Evolutionary conservation across 1,140 invertebrate genomes (phyloP).

Genomic region (Delia radicum): DNA sequence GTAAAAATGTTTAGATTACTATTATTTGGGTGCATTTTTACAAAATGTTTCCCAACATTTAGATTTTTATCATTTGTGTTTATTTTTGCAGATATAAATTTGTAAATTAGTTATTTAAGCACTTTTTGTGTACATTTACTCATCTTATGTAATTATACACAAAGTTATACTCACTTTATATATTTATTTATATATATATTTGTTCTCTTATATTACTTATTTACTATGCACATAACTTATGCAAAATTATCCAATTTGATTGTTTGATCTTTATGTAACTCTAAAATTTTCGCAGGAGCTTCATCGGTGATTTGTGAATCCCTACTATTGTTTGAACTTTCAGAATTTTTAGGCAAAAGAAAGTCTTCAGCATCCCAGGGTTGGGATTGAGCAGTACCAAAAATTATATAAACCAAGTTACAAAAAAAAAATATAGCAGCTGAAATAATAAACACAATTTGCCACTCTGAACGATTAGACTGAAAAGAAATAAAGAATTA

Average conservation of each 20-base stretch:
- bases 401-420: constrained; percentile 69
- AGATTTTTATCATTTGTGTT: too few relatives aligned
- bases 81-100: too few relatives aligned
- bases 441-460: constrained; percentile 72
- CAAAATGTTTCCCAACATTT: too few relatives aligned
- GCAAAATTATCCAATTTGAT: background rate
- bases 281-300: background rate
- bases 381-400: constrained; percentile 64
- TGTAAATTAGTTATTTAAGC: too few relatives aligned
- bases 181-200: background rate
- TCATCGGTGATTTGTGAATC: background rate
- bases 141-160: too few relatives aligned
- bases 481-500: constrained; percentile 41
- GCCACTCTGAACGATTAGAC: constrained; percentile 65
- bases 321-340: constrained; percentile 16
- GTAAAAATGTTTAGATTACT: too few relatives aligned
- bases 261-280: background rate
- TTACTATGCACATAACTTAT: background rate
- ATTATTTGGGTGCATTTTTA: too few relatives aligned
- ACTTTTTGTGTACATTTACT: too few relatives aligned
- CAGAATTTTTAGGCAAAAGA: constrained; percentile 38
- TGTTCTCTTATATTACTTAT: background rate
- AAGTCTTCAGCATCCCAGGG: constrained; percentile 64
- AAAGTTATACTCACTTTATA: too few relatives aligned
- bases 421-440: constrained; percentile 68